Evolutionary conservation across 2,113 vertebrate genomes (phyloP).

Genomic region (Gobius niger): DNA sequence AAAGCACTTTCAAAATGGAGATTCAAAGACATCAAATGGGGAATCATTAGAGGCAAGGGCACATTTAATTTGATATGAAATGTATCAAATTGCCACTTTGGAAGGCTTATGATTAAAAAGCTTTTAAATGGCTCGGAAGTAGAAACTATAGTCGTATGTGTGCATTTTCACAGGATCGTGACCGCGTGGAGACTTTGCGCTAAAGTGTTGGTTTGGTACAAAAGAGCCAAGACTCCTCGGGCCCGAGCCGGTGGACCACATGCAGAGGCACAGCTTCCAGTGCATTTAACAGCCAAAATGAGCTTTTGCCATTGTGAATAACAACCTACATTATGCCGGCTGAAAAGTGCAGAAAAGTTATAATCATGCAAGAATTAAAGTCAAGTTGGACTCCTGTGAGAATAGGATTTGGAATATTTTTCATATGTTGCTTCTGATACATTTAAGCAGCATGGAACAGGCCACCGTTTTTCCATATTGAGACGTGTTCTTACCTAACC

Average conservation of each 20-base stretch:
- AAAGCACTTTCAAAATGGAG: constrained; percentile 45
- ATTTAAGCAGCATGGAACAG: no score
- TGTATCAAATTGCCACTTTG: constrained; percentile 35
- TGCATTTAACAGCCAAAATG: neutral
- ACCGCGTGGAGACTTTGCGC: neutral
- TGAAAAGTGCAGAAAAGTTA: neutral
- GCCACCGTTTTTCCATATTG: no score
- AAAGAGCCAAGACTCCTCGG: neutral
- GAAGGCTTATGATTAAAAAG: constrained; percentile 50
- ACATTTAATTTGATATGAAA: constrained; percentile 54
- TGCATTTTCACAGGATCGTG: constrained; percentile 13
- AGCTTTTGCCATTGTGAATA: neutral
- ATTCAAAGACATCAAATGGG: constrained; percentile 49
- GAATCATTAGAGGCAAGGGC: constrained; percentile 48
- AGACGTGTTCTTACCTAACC: no score
- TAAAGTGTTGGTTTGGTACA: constrained; percentile 5
- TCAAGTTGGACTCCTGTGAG: neutral
- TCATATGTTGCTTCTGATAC: no score
- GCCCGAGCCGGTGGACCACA: neutral
- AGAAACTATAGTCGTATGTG: constrained; percentile 19
- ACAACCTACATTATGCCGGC: neutral
- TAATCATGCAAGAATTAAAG: neutral
- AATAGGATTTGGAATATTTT: no score
- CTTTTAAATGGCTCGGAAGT: constrained; percentile 36
- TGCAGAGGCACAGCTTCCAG: neutral